phyloP scores from a whole-genome alignment of 1,140 invertebrate species.

The Cheumatopsyche charites region DNA sequence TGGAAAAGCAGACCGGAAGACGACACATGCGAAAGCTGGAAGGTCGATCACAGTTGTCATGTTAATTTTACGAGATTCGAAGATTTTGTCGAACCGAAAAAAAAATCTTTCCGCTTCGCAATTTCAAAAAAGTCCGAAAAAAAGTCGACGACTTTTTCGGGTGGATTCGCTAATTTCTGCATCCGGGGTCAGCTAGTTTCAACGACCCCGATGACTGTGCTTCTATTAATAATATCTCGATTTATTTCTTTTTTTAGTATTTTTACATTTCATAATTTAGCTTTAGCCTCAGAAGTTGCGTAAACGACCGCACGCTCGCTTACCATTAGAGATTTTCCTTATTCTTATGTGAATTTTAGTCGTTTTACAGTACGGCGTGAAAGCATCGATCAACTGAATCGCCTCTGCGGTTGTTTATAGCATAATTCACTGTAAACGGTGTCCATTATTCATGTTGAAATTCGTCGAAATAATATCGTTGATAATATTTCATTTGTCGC shows the following conservation, averaged over 20 bases:
- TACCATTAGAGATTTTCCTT: background rate
- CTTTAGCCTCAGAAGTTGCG: no score
- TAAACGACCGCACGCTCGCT: no score
- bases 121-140: no score
- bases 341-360: background rate
- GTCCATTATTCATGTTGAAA: no score
- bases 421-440: no score
- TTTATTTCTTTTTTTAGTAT: no score
- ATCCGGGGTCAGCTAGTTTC: conserved; percentile 6
- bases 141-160: background rate
- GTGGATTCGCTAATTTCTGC: background rate
- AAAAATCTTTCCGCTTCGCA: no score
- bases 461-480: no score
- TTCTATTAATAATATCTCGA: no score
- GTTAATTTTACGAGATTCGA: conserved; percentile 2
- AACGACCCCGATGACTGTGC: background rate
- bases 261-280: no score
- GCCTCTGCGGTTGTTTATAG: conserved; percentile 1
- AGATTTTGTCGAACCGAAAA: no score
- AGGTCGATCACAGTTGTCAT: conserved; percentile 4
- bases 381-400: conserved; percentile 4
- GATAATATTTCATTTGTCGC: no score
- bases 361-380: background rate
- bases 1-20: conserved; percentile 17
- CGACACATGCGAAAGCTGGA: background rate